Evolutionary conservation across 2,797 vertebrate species (phyloP), one percentile per base, ranked within the genome.

Genomic region (Naso thynnoides): DNA sequence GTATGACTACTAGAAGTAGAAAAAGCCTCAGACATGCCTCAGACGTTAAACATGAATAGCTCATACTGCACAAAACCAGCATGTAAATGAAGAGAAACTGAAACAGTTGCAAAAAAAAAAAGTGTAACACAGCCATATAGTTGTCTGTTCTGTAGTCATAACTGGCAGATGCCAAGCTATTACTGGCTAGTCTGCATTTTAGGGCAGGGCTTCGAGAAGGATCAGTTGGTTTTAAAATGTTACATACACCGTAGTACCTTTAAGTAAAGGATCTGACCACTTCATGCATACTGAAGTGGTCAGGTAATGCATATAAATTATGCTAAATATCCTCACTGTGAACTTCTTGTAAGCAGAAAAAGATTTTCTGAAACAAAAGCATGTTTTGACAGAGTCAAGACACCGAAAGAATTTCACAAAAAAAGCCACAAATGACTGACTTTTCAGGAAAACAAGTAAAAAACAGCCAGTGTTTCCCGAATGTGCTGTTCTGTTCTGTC

Each of bases 401-500:
- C 2, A 49, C 5, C 50, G 54, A 19, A 69, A 33, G 27, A 21
- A 14, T n/a, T n/a, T 21, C 48, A 56, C 41, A 66, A 55, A 23
- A 63, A 27, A 45, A 21, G 19, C 23, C 42, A 48, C 48, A 55
- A 68, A 57, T 8, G 65, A 19, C 14, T 19, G 5, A 48, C 16
- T 47, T 26, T 24, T 54, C 23, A 33, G 24, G 0, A 5, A 15
- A 39, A 45, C 8, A 53, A 33, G 38, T 2, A 24, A 36, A 54
- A 5, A 56, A 33, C 2, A 44, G 10, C 19, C 31, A 56, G 18
- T 47, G 1, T 31, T 39, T 65, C 6, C n/a, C 15, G 14, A 36
- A 78, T 57, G 54, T 62, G n/a, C 48, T 70, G 8, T 47, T 58
- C 24, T 50, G 26, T 8, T 69, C 27, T 41, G 18, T 62, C 76